Evolutionary conservation across 2,113 vertebrate genomes (phyloP).

Genomic region (Bothrops jararaca): DNA sequence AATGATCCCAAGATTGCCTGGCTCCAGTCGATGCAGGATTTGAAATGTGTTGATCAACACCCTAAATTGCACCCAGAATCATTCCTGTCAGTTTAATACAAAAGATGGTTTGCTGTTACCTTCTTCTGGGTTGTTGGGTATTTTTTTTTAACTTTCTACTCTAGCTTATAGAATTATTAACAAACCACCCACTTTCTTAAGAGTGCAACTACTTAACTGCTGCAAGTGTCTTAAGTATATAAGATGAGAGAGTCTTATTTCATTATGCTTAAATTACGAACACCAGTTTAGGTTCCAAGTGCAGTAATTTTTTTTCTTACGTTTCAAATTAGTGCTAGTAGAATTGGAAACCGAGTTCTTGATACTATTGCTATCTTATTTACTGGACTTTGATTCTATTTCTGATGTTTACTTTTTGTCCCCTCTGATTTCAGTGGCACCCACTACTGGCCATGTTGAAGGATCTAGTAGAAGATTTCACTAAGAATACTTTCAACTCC

Average conservation of each 20-base stretch:
- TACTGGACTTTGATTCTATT: background rate
- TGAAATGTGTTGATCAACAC: background rate
- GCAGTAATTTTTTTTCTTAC: background rate
- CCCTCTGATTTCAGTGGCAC: constrained; percentile 78
- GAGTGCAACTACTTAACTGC: background rate
- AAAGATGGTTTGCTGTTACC: background rate
- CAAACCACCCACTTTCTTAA: background rate
- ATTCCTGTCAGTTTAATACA: background rate
- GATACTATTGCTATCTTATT: background rate
- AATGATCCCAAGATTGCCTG: background rate
- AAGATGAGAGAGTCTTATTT: background rate
- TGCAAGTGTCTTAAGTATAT: background rate
- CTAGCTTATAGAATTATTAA: background rate
- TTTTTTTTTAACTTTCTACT: background rate
- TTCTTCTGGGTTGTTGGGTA: background rate
- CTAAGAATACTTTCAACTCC: constrained; percentile 83
- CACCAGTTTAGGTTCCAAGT: background rate
- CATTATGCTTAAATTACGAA: background rate
- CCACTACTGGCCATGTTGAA: constrained; percentile 76
- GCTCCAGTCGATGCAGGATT: background rate
- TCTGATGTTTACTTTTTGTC: background rate
- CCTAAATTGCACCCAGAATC: background rate
- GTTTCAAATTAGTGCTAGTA: background rate
- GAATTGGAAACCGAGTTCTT: background rate
- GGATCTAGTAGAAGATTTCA: constrained; percentile 68